Evolutionary conservation across 1,140 invertebrate species (phyloP).

Genomic region (Lysiphlebus fabarum): DNA sequence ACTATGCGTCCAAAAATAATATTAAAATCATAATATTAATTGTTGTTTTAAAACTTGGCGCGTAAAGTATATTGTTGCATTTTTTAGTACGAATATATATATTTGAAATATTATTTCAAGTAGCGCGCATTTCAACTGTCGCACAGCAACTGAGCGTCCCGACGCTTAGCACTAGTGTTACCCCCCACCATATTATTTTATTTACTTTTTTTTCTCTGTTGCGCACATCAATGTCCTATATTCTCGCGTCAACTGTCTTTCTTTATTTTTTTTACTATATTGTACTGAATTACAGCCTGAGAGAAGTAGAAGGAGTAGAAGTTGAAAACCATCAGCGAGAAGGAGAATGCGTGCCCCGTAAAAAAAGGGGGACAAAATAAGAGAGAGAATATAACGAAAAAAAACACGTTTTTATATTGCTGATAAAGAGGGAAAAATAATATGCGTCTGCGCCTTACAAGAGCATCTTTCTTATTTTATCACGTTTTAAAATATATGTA

Average conservation of each 20-base stretch:
- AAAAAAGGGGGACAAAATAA: not conserved
- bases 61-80: constrained; percentile 10
- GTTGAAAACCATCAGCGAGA: not conserved
- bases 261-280: not conserved
- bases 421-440: constrained; percentile 2
- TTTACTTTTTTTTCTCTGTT: constrained; percentile 19
- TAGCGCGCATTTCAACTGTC: constrained; percentile 48
- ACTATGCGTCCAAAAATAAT: too few relatives aligned
- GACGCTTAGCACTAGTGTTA: constrained; percentile 42
- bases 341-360: constrained; percentile 7
- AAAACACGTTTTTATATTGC: constrained; percentile 3
- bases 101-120: constrained; percentile 18
- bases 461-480: too few relatives aligned
- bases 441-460: not conserved
- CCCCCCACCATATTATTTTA: constrained; percentile 35
- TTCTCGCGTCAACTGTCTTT: constrained; percentile 18
- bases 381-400: not conserved
- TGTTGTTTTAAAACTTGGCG: constrained; percentile 18
- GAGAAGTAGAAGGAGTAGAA: too few relatives aligned
- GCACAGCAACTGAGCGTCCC: constrained; percentile 53
- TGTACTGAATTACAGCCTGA: too few relatives aligned
- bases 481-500: too few relatives aligned
- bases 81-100: constrained; percentile 17
- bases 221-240: constrained; percentile 20
- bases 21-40: not conserved